Evolutionary conservation across 2,113 vertebrate genomes (phyloP).

Genomic region (Peromyscus leucopus): DNA sequence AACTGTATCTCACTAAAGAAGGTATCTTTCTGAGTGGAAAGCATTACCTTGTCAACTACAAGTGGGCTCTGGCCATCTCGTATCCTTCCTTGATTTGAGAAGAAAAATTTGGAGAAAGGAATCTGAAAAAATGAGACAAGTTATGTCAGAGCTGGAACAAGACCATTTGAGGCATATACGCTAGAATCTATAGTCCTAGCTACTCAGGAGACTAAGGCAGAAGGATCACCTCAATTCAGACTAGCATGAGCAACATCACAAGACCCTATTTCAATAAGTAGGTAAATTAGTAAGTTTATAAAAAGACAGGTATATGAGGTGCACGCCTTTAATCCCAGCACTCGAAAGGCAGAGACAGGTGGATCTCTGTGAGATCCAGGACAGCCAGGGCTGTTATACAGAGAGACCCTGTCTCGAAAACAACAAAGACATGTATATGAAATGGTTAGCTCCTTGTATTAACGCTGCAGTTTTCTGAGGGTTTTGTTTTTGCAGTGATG

Average conservation of each 20-base stretch:
- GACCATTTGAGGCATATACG: not conserved
- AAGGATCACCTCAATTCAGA: not conserved
- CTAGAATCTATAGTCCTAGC: not conserved
- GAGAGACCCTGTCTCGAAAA: too few relatives aligned
- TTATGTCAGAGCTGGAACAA: conserved; percentile 55
- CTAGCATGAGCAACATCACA: not conserved
- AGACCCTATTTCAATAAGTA: not conserved
- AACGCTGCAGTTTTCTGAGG: not conserved
- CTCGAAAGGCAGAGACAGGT: too few relatives aligned
- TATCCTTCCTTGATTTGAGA: conserved; percentile 93
- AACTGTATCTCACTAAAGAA: conserved; percentile 64
- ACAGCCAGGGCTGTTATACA: too few relatives aligned
- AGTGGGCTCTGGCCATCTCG: conserved; percentile 92
- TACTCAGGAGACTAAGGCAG: not conserved
- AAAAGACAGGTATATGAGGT: not conserved
- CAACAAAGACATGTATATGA: not conserved
- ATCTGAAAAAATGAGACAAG: conserved; percentile 88
- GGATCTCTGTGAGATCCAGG: too few relatives aligned
- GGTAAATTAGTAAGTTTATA: not conserved
- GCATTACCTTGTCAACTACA: conserved; percentile 92
- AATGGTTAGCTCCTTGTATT: not conserved
- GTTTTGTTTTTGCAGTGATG: not conserved
- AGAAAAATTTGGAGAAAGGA: conserved; percentile 97
- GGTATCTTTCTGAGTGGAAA: conserved; percentile 86
- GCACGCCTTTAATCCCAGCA: too few relatives aligned